Evolutionary conservation across 2,113 vertebrate species (phyloP), one percentile per base, ranked within the genome.

Genomic region (Ictalurus punctatus): DNA sequence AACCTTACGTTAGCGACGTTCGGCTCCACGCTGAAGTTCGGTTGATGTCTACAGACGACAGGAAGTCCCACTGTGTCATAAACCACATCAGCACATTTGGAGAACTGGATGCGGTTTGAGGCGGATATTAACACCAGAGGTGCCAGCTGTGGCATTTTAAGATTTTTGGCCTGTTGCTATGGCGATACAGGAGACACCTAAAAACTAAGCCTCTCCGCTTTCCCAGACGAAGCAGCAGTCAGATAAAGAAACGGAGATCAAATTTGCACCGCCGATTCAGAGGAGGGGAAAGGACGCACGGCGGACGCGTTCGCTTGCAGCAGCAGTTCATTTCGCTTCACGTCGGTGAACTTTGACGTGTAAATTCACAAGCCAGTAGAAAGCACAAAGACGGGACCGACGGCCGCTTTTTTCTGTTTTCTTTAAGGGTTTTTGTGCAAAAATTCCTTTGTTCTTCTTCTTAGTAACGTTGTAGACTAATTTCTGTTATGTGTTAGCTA

Each of bases 101-200:
- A 63, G 58, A 61, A 27, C 58, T 83, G 58, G 58, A 83, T 83
- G 58, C 44, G 81, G 58, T 83, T 83, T 63, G 34, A 63, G 37
- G 58, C 59, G 58, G 81, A 83, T 83, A 83, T 58, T 37, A 83
- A 83, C 34, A 63, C 58, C 81, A 83, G 34, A 83, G 37, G 21
- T 63, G 37, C 58, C 81, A 83, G 81, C 81, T 83, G 81, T 59
- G 81, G 81, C 81, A 63, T 63, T 83, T 37, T 59, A 34, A 82
- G 56, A 82, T 82, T 82, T 83, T 83, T 83, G 81, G 81, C 81
- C 30, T 83, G 81, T 83, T 83, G 81, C 81, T 83, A 83, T 83
- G 81, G 81, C 34, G 81, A 83, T 83, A 63, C 81, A 44, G 81
- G 81, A 83, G 81, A 37, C 34, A 83, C 37, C 81, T 83, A 83